These are phyloP conservation scores for Odobenus rosmarus DNA, from an alignment of 2,113 vertebrate species.

Conservation along the genomic window DNA sequence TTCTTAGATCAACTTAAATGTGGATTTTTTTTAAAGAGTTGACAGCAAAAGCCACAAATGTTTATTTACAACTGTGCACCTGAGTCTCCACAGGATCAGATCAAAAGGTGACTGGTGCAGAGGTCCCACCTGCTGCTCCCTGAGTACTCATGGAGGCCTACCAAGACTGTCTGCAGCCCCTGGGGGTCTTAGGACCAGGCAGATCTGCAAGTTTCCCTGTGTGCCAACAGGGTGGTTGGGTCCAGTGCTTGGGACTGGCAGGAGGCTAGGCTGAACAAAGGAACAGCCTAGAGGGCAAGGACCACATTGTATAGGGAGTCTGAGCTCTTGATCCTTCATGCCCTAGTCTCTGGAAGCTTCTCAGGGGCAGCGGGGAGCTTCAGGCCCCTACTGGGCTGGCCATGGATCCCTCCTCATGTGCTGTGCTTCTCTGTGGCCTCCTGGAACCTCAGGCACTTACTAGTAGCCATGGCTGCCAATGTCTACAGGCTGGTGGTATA, in stretches of 20 bases:
- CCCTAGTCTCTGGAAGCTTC: not conserved
- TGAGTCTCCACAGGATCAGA: not conserved
- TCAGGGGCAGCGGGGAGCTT: not conserved
- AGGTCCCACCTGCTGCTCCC: not conserved
- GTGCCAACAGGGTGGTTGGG: not conserved
- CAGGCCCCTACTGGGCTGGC: not conserved
- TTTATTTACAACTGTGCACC: not conserved
- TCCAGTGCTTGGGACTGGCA: not conserved
- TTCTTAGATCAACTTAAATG: not conserved
- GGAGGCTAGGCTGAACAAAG: not conserved
- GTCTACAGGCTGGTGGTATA: not conserved
- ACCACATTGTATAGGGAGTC: not conserved
- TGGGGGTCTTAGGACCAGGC: not conserved
- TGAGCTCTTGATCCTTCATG: not conserved
- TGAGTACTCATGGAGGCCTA: not conserved
- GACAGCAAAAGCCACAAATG: not conserved
- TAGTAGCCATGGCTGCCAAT: not conserved
- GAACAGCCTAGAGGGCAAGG: not conserved
- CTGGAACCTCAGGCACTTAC: not conserved
- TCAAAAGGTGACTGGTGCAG: not conserved
- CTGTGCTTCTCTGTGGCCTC: not conserved
- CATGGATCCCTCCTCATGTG: not conserved
- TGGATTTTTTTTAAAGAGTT: not conserved
- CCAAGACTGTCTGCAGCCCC: not conserved
- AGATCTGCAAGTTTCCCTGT: not conserved